Base-by-base conservation (phyloP, 2,113 vertebrate genomes). In the Penelope pileata region DNA sequence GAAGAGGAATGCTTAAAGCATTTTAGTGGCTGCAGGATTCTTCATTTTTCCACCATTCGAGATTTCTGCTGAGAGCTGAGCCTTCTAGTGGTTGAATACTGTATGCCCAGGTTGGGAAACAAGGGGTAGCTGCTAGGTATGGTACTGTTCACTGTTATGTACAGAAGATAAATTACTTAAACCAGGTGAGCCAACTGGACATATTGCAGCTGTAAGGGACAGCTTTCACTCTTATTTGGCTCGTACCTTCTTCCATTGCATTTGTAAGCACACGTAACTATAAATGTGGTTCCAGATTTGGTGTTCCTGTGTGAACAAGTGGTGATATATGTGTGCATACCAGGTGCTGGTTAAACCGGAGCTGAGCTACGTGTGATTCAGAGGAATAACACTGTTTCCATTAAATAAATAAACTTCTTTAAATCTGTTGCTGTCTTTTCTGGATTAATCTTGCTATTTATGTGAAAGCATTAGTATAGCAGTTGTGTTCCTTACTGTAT, bases 31-130 rank as follows among this genome's bases (percentile, higher is more conserved):
- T 7, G 5, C 16, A 9, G 34, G 69, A 45, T 63, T 50, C 22
- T 23, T 5, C 0, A 0, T 1, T 74, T 53, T 86, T 9, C 3
- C 9, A n/a, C 24, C 26, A 50, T 67, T 68, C 21, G 51, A 27
- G 26, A 42, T 29, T 83, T 75, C 42, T 92, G 24, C 24, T 62
- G 50, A 50, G 70, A 24, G 22, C 7, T 80, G 29, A 45, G 7
- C 6, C 8, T 50, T 8, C n/a, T 50, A 58, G 5, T 40, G 19
- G 9, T 3, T 45, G 30, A 32, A 86, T 80, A 2, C 6, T 83
- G 36, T 67, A 15, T 6, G 7, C 59, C 86, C 2, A 23, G 19
- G 10, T 12, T 50, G 16, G 4, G 9, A 67, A 67, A 10, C 34
- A 42, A 43, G 4, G 16, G 2, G 3, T n/a, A 53, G 21, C 19